Percentiles rank a stretch among this genome's conserved stretches.
Evolutionary conservation across 2,797 vertebrate genomes (phyloP).

Genomic region (Heteromormyrus szaboi): DNA sequence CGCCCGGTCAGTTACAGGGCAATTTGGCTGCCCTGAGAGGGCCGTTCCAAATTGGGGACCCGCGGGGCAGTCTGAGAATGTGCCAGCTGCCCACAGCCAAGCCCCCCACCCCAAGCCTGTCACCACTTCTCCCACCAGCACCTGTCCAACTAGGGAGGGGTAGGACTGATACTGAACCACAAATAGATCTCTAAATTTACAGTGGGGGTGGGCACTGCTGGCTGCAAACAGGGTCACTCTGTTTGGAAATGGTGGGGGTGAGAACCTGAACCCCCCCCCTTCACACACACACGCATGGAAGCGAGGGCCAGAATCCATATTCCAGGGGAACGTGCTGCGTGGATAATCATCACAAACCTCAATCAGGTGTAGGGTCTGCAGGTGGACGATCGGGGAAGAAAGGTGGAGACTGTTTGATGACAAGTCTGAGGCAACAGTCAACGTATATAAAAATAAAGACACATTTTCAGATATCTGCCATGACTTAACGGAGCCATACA

Average conservation of each 20-base stretch:
- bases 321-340: not conserved
- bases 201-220: not conserved
- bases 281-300: not conserved
- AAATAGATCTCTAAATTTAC: conserved; percentile 18
- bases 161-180: not conserved
- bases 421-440: not conserved
- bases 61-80: conserved; percentile 10
- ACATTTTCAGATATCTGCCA: not conserved
- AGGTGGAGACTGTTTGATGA: not conserved
- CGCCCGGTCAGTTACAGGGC: not conserved
- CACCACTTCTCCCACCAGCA: conserved; percentile 15
- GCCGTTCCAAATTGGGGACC: not conserved
- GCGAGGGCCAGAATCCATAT: not conserved
- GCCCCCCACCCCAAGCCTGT: not conserved
- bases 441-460: not conserved
- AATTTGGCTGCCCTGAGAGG: not conserved
- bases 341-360: not conserved
- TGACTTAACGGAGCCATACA: not conserved
- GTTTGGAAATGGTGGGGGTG: not conserved
- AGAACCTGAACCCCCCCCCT: not conserved
- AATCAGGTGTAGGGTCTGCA: not conserved
- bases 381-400: not conserved
- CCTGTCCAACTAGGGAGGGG: conserved; percentile 4
- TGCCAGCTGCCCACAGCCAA: not conserved
- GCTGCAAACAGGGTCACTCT: not conserved